These are phyloP conservation scores for Drosophila lutescens DNA, from an alignment of 2,888 invertebrate genomes.

Conservation along the genomic window DNA sequence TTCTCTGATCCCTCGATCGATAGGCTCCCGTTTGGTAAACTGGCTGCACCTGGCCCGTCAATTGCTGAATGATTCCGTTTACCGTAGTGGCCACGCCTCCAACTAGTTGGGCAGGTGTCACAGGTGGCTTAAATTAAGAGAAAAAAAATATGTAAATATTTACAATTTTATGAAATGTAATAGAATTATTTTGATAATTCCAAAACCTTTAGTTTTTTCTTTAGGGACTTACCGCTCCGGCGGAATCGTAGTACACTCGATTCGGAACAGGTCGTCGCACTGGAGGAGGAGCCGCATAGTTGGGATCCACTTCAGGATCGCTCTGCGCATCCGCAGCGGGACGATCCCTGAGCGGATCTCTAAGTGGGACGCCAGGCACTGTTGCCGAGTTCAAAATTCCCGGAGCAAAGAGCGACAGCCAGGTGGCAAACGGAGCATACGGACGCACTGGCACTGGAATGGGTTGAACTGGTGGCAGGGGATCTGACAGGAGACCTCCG, in stretches of 20 bases:
- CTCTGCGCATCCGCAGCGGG: conserved; percentile 61
- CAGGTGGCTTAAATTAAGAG: conserved; percentile 59
- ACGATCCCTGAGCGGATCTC: conserved; percentile 39
- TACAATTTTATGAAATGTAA: too few relatives aligned
- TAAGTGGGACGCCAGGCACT: conserved; percentile 49
- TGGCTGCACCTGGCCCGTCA: conserved; percentile 81
- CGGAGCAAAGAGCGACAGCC: conserved; percentile 80
- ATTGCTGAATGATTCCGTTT: conserved; percentile 82
- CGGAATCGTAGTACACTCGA: conserved; percentile 70
- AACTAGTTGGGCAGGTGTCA: conserved; percentile 80
- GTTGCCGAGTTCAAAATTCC: conserved; percentile 76
- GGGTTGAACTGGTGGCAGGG: conserved; percentile 48
- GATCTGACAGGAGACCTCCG: conserved; percentile 72
- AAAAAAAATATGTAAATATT: neutral
- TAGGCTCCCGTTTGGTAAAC: conserved; percentile 73
- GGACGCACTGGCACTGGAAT: conserved; percentile 68
- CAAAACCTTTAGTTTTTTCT: too few relatives aligned
- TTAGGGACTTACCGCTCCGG: conserved; percentile 73
- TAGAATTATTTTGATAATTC: too few relatives aligned
- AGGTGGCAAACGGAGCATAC: conserved; percentile 70
- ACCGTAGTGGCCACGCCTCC: conserved; percentile 82
- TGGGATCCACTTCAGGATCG: conserved; percentile 81
- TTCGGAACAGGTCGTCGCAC: conserved; percentile 72
- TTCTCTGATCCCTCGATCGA: conserved; percentile 52
- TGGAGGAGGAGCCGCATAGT: conserved; percentile 54